These are phyloP conservation scores for Agonum fuliginosum DNA, from an alignment of 2,888 invertebrate genomes.

Conservation along the genomic window DNA sequence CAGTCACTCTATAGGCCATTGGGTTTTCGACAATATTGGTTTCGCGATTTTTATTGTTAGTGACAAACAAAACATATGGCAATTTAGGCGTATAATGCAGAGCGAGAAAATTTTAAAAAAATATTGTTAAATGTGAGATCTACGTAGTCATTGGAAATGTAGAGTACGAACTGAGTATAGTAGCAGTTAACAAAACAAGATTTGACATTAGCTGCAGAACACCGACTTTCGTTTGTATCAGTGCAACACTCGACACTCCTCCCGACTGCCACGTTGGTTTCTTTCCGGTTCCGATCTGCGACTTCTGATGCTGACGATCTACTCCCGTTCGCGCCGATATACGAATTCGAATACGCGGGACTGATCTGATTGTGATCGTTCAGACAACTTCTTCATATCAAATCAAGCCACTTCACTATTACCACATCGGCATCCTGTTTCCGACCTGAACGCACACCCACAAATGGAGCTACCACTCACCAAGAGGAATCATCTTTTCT, in stretches of 20 bases:
- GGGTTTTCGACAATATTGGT: slow-evolving; percentile 59
- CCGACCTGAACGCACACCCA: neutral
- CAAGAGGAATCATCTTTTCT: slow-evolving; percentile 18
- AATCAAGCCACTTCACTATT: slow-evolving; percentile 48
- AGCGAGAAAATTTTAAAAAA: slow-evolving; percentile 66
- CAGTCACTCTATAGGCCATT: slow-evolving; percentile 65
- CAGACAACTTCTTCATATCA: slow-evolving; percentile 71
- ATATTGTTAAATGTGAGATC: slow-evolving; percentile 72
- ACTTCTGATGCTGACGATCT: slow-evolving; percentile 23
- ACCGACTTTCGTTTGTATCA: slow-evolving; percentile 65
- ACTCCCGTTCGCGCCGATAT: too few species aligned
- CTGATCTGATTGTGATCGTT: slow-evolving; percentile 14
- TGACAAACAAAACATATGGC: slow-evolving; percentile 63
- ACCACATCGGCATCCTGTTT: too few species aligned
- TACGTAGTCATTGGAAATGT: slow-evolving; percentile 70
- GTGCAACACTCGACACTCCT: slow-evolving; percentile 66
- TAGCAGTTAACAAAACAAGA: slow-evolving; percentile 63
- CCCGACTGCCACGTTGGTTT: slow-evolving; percentile 69
- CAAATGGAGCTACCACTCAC: neutral
- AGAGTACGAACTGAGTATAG: slow-evolving; percentile 60
- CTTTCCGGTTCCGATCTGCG: slow-evolving; percentile 36
- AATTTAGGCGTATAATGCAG: slow-evolving; percentile 67
- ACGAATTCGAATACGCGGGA: neutral
- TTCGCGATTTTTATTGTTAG: slow-evolving; percentile 60
- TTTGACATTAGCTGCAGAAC: slow-evolving; percentile 60